A percentile compares a stretch with the other conserved stretches of the same genome.
phyloP scores from a whole-genome alignment of 2,797 vertebrate genomes.

The Taeniopygia guttata region DNA sequence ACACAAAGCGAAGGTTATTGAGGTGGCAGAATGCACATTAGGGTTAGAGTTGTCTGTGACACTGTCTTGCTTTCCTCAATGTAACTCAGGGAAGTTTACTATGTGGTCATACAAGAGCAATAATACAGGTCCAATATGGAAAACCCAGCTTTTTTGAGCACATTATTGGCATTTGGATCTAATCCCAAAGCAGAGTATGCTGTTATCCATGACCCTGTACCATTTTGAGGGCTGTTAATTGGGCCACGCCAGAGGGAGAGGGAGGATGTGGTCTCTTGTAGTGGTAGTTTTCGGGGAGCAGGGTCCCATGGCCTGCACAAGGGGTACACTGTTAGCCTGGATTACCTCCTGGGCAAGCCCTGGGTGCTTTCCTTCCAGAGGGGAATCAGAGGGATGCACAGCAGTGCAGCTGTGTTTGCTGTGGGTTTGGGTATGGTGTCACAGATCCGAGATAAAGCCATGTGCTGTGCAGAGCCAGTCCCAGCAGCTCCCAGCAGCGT shows the following conservation, averaged over 20 bases:
- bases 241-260: background rate
- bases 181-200: background rate
- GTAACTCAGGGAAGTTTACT: background rate
- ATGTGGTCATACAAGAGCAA: accelerated
- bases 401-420: background rate
- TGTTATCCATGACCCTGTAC: accelerated
- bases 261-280: no score
- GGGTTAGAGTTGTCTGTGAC: background rate
- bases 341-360: background rate
- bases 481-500: background rate
- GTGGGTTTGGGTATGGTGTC: background rate
- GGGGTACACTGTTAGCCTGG: background rate
- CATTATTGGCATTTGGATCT: background rate
- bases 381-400: background rate
- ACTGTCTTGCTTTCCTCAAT: background rate
- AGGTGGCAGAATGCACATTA: background rate
- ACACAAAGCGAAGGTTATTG: background rate
- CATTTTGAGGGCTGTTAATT: background rate
- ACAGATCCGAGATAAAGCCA: background rate
- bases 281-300: background rate
- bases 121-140: background rate
- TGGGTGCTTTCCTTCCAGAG: background rate
- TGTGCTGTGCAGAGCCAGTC: background rate
- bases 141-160: background rate
- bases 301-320: background rate